These are phyloP conservation scores for Asbolus verrucosus DNA, from an alignment of 1,140 invertebrate species.

Conservation along the genomic window DNA sequence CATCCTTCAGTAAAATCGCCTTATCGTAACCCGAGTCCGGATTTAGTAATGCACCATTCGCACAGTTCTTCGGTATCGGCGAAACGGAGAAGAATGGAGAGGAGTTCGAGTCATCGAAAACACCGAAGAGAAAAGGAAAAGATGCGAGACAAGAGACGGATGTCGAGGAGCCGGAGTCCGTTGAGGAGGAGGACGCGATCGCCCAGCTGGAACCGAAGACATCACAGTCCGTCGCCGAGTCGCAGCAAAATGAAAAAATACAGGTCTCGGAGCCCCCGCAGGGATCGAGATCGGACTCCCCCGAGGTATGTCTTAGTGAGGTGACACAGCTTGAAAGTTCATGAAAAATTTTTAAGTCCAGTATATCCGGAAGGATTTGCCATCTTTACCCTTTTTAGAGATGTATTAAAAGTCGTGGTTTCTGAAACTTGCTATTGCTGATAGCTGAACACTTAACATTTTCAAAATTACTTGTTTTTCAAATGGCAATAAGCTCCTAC, in stretches of 20 bases:
- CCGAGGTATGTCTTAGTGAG: conserved; percentile 47
- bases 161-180: conserved; percentile 59
- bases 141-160: conserved; percentile 64
- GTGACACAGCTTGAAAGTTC: no score
- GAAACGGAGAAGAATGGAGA: conserved; percentile 63
- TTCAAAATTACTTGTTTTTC: no score
- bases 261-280: conserved; percentile 62
- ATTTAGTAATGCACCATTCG: conserved; percentile 49
- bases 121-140: conserved; percentile 66
- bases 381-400: no score
- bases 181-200: conserved; percentile 64
- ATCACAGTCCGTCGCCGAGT: conserved; percentile 59
- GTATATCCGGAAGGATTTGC: no score
- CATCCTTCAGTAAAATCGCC: conserved; percentile 24
- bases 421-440: no score
- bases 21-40: conserved; percentile 57
- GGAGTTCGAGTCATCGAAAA: conserved; percentile 64
- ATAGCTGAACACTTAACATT: no score
- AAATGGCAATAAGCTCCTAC: no score
- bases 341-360: no score
- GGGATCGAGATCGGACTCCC: conserved; percentile 55
- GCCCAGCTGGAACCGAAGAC: conserved; percentile 57
- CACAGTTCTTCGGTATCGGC: conserved; percentile 58
- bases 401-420: no score
- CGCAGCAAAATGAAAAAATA: conserved; percentile 58